Evolutionary conservation across 2,797 vertebrate species (phyloP), one percentile per base, ranked within the genome.

Genomic region (Acropternis orthonyx): DNA sequence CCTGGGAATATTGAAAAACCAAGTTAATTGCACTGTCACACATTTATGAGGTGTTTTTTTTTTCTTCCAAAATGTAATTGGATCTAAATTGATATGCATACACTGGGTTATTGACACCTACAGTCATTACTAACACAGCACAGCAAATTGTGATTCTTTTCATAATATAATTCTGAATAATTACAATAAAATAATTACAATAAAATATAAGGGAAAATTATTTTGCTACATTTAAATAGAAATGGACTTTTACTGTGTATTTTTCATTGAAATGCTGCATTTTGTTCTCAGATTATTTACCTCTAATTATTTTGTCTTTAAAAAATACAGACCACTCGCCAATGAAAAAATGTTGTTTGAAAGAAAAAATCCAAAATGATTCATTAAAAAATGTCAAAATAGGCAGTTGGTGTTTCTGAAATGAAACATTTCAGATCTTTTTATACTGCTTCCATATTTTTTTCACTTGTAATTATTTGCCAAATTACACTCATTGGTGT

Each of bases 341-440:
- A 84, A 41, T 43, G 51, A 68, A 78, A 87, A 90, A 93, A 75
- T 16, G 32, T 34, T 81, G 12, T 86, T 92, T 88, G 54, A 94
- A 93, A 88, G 55, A 63, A 84, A 67, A 95, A 85, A 94, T 24
- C 10, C 43, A 86, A 95, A 93, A 73, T 90, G 76, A 95, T 88
- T 95, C 93, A 94, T 95, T 94, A 86, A 84, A 88, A 75, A 84
- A 92, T 61, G 95, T 96, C 95, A 95, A 97, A 97, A 97, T 93
- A 96, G 95, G 66, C 93, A 94, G 88, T 86, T 94, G 90, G 90
- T 78, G 69, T 86, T 84, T 84, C 91, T 86, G 79, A 93, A 95
- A 94, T 55, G 66, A 93, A 91, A 84, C 79, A 88, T 94, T 92
- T 94, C 83, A 66, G 66, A 66, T 66, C 93, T 86, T 94, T 95